Evolutionary conservation across 2,888 invertebrate genomes (phyloP), one percentile per base, ranked within the genome.

Genomic region (Lasioglossum marginatum): DNA sequence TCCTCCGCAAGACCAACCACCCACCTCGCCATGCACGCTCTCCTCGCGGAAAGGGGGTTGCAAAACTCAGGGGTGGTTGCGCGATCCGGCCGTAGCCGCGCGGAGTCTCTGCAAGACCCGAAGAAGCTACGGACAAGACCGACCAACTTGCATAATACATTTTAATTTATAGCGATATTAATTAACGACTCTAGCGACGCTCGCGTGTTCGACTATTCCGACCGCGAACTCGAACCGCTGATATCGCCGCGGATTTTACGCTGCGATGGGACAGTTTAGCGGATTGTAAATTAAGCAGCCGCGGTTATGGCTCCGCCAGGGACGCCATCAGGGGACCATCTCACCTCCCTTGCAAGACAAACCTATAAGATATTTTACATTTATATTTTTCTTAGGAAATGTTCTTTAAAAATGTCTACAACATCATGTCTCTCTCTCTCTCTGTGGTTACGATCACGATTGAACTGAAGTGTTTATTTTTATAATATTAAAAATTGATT

Each of bases 141-240:
- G 87, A 78, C 86, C 88, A 92, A 92, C 92, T 92, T 91, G 86
- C 90, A 91, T 90, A 92, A 92, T 92, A 90, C 88, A 90, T 91
- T 92, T 92, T 92, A 91, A 92, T 92, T 92, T 88, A 88, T 88
- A 89, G 89, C 81, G 89, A 90, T 92, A 92, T 91, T 91, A 90
- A 92, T 90, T 90, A 91, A 90, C 91, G 87, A 90, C 79, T 81
- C 74, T 8, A 37, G 40, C 63, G 74, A 77, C 72, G 4, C 52
- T 31, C 70, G 70, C 66, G 57, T 52, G 66, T 81, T 87, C 85
- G 82, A 71, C 80, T 66, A 37, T 34, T n/a, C 37, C 34, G 23
- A 40, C 60, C 8, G 57, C 40, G 43, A 40, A 45, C 60, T 23
- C 23, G 43, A 80, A 75, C 27, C 19, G 74, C 34, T 40, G 66